Evolutionary conservation across 1,140 invertebrate genomes (phyloP).

Genomic region (Drosophila azteca): DNA sequence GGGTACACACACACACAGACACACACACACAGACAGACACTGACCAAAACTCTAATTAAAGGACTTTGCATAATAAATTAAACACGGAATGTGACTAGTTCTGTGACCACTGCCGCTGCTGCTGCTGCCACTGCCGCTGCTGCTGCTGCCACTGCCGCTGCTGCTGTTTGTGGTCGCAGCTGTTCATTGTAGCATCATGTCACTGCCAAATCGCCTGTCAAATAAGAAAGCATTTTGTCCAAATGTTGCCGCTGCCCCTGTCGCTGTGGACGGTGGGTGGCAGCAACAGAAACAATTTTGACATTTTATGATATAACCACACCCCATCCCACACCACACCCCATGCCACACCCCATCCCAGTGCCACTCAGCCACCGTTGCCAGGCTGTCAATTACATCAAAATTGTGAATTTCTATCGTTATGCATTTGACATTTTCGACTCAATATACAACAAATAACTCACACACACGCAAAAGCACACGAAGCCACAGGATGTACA

Average conservation of each 20-base stretch:
- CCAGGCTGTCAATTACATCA: conserved; percentile 75
- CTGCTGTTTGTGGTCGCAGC: conserved; percentile 62
- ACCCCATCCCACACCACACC: too few species aligned
- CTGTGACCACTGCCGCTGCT: conserved; percentile 18
- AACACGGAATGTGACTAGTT: conserved; percentile 32
- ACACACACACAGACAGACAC: conserved; percentile 1
- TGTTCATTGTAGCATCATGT: conserved; percentile 60
- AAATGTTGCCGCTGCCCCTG: conserved; percentile 65
- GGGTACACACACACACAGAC: conserved; percentile 19
- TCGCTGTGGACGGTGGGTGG: background rate
- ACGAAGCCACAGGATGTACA: too few species aligned
- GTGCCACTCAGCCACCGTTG: too few species aligned
- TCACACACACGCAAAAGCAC: conserved; percentile 22
- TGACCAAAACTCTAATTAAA: conserved; percentile 65
- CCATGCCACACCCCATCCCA: too few species aligned
- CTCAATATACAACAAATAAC: conserved; percentile 78
- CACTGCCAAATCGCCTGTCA: conserved; percentile 76
- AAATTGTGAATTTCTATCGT: conserved; percentile 78
- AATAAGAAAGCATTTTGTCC: conserved; percentile 80
- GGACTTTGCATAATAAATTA: conserved; percentile 76
- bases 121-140: too few species aligned
- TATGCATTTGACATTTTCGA: conserved; percentile 81
- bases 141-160: too few species aligned
- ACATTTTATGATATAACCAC: conserved; percentile 74
- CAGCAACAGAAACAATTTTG: conserved; percentile 62